Base-by-base conservation (phyloP, 37 sponge, comb jelly and placozoan species). In the Bolinopsis microptera region DNA sequence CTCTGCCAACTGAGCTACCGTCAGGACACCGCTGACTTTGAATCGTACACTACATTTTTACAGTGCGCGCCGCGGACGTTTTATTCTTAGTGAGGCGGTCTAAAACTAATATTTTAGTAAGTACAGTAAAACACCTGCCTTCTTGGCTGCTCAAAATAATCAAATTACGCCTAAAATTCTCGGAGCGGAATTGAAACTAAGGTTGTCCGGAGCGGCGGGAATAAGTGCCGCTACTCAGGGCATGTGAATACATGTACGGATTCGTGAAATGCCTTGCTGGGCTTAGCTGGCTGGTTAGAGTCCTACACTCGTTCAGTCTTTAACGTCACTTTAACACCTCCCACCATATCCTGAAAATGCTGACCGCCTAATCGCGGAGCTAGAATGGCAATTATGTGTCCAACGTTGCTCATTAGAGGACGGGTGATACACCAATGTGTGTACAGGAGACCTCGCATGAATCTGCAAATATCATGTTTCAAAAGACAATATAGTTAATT, bases 1-100 rank as follows among this genome's bases (percentile, higher is more conserved):
- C 80, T 77, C 80, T 77, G 36, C 80, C 80, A 77, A 77, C 80
- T 77, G 80, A 77, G 80, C 80, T 77, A 77, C 80, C 33, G 32
- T 77, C 80, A 36, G 80, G 34, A 77, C 80, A 70, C 74, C 26
- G n/a, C n/a, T n/a, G n/a, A n/a, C n/a, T n/a, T n/a, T n/a, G n/a
- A n/a, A n/a, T n/a, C n/a, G n/a, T n/a, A n/a, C n/a, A n/a, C n/a
- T n/a, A n/a, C n/a, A n/a, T n/a, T n/a, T n/a, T n/a, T n/a, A n/a
- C n/a, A n/a, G n/a, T n/a, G n/a, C n/a, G n/a, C n/a, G n/a, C n/a
- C n/a, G n/a, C n/a, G n/a, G n/a, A n/a, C n/a, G n/a, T n/a, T n/a
- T n/a, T n/a, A n/a, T n/a, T n/a, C n/a, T n/a, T n/a, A n/a, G n/a
- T n/a, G n/a, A n/a, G n/a, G n/a, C n/a, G n/a, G n/a, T n/a, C n/a